phyloP scores from a whole-genome alignment of 2,113 vertebrate species.

The Noctilio leporinus region DNA sequence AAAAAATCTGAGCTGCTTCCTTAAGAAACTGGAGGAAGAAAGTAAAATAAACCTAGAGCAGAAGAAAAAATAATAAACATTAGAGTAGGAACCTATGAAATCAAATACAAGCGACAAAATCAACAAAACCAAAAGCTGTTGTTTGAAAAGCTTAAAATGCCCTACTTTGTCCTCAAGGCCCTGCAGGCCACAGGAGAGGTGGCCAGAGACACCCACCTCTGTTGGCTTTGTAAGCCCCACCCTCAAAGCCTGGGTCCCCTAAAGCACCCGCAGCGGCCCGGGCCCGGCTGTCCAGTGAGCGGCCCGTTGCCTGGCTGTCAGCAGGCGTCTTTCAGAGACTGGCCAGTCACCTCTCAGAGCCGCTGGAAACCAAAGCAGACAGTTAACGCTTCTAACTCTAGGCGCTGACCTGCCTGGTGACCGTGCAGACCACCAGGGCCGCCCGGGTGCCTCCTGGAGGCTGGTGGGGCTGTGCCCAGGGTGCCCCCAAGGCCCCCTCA shows the following conservation, averaged over 20 bases:
- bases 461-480: background rate
- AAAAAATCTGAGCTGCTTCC: background rate
- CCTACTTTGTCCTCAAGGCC: background rate
- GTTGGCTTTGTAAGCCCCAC: background rate
- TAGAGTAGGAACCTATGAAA: background rate
- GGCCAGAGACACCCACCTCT: background rate
- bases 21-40: background rate
- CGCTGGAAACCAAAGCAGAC: background rate
- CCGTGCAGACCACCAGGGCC: background rate
- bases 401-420: background rate
- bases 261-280: too few relatives aligned
- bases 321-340: background rate
- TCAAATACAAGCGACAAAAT: background rate
- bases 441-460: background rate
- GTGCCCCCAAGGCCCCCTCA: conserved; percentile 44
- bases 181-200: background rate
- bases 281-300: background rate
- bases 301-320: background rate
- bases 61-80: background rate
- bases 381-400: background rate
- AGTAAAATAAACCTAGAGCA: background rate
- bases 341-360: background rate
- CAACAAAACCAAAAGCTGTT: background rate
- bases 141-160: background rate
- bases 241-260: background rate